phyloP scores from a whole-genome alignment of 2,888 invertebrate species.

The Rosalia funebris region DNA sequence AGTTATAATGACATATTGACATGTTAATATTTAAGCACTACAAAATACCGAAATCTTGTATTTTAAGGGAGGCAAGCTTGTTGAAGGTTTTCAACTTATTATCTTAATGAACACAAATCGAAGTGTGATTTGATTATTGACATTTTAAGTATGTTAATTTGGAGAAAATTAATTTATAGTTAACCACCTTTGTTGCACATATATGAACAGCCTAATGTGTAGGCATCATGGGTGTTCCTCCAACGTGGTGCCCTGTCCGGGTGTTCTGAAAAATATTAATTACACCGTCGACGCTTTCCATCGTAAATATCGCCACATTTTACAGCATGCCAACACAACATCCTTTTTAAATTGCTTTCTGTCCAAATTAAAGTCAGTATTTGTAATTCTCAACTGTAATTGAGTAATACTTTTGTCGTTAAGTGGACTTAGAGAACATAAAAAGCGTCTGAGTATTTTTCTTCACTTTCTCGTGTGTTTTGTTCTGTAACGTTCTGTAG shows the following conservation, averaged over 20 bases:
- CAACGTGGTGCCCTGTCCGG: neutral
- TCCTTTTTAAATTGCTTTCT: constrained; percentile 25
- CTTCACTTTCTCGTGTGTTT: too few relatives aligned
- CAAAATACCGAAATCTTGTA: too few relatives aligned
- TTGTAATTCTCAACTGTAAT: constrained; percentile 32
- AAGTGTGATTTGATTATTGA: too few relatives aligned
- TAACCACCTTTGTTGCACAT: too few relatives aligned
- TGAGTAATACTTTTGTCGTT: constrained; percentile 44
- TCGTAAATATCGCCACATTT: constrained; percentile 34
- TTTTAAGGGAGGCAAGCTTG: too few relatives aligned
- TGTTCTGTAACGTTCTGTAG: too few relatives aligned
- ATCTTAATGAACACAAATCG: too few relatives aligned
- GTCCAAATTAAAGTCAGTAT: constrained; percentile 29
- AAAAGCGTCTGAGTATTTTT: constrained; percentile 41
- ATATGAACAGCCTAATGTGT: neutral
- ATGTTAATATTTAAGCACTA: too few relatives aligned
- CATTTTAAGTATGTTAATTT: too few relatives aligned
- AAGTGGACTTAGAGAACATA: constrained; percentile 37
- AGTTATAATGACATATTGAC: too few relatives aligned
- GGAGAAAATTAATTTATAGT: too few relatives aligned
- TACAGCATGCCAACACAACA: constrained; percentile 20
- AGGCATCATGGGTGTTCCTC: constrained; percentile 1
- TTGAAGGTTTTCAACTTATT: too few relatives aligned
- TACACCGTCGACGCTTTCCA: constrained; percentile 34
- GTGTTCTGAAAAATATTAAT: constrained; percentile 29